A percentile compares a stretch with the other conserved stretches of the same genome.
Conservation (phyloP, 2,888 invertebrate species). For the Brachyptera putata region DNA sequence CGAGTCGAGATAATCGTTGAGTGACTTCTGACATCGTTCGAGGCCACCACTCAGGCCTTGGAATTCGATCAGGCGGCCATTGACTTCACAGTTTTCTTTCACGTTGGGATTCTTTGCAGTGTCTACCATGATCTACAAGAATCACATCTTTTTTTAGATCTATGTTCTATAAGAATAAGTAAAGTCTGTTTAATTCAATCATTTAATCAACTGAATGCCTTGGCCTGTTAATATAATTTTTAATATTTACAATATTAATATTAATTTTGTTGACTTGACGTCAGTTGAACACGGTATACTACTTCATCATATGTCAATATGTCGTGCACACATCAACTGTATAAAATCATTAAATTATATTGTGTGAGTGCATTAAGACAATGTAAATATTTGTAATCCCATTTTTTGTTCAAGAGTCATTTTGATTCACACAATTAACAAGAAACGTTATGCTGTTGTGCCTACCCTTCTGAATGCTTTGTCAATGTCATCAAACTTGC, state of each 20-base stretch:
- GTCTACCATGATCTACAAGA: slow-evolving; percentile 69
- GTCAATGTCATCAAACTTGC: slow-evolving; percentile 87
- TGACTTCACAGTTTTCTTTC: slow-evolving; percentile 69
- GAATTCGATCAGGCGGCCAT: slow-evolving; percentile 72
- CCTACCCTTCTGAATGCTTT: slow-evolving; percentile 66
- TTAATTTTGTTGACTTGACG: too few relatives aligned
- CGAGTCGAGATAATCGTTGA: slow-evolving; percentile 84
- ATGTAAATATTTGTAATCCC: not conserved
- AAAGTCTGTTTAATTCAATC: too few relatives aligned
- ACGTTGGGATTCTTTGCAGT: slow-evolving; percentile 76
- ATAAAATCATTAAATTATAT: too few relatives aligned
- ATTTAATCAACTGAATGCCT: too few relatives aligned
- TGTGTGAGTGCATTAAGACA: not conserved
- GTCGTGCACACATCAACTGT: too few relatives aligned
- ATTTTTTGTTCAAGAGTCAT: not conserved
- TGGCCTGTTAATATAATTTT: too few relatives aligned
- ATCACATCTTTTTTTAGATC: too few relatives aligned
- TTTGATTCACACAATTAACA: not conserved
- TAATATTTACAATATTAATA: too few relatives aligned
- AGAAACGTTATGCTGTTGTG: not conserved
- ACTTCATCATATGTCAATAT: too few relatives aligned
- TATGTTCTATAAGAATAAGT: too few relatives aligned
- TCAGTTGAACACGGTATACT: too few relatives aligned
- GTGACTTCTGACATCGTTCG: slow-evolving; percentile 86
- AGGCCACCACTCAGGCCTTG: slow-evolving; percentile 66